Percentiles rank a stretch among this genome's conserved stretches.
Conservation (phyloP, 2,797 vertebrate genomes). For the Garrulus glandarius region DNA sequence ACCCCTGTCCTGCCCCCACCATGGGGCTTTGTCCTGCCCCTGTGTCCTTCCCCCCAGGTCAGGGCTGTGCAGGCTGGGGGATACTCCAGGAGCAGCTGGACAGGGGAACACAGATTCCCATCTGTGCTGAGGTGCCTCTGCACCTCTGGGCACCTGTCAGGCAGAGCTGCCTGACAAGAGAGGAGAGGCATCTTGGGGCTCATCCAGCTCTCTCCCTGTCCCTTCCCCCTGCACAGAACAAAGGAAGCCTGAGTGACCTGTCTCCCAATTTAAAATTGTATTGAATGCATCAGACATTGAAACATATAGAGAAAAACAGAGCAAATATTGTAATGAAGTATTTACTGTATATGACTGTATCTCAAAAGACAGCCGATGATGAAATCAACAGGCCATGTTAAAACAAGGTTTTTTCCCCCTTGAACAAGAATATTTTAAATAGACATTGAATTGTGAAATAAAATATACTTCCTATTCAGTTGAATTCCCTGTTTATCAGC, state of each 20-base stretch:
- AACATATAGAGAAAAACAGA: background rate
- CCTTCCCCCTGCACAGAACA: background rate
- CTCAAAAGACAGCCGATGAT: background rate
- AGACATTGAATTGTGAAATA: background rate
- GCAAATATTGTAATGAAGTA: background rate
- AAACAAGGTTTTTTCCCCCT: background rate
- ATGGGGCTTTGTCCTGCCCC: background rate
- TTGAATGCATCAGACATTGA: background rate
- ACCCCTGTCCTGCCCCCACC: too few relatives aligned
- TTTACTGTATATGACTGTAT: background rate
- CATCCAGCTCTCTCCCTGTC: background rate
- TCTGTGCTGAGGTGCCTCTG: too few relatives aligned
- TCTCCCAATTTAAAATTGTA: background rate
- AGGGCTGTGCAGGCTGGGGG: background rate
- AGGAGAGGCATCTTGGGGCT: background rate
- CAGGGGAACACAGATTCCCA: background rate
- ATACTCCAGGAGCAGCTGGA: background rate
- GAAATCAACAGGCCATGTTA: background rate
- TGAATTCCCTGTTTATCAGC: conserved; percentile 7
- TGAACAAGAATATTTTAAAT: background rate
- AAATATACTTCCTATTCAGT: background rate
- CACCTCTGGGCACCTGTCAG: fast-evolving
- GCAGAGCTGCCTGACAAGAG: background rate
- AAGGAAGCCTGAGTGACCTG: background rate
- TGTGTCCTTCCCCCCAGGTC: background rate